Evolutionary conservation across 2,888 invertebrate species (phyloP), one percentile per base, ranked within the genome.

Genomic region (Orchesella flavescens): DNA sequence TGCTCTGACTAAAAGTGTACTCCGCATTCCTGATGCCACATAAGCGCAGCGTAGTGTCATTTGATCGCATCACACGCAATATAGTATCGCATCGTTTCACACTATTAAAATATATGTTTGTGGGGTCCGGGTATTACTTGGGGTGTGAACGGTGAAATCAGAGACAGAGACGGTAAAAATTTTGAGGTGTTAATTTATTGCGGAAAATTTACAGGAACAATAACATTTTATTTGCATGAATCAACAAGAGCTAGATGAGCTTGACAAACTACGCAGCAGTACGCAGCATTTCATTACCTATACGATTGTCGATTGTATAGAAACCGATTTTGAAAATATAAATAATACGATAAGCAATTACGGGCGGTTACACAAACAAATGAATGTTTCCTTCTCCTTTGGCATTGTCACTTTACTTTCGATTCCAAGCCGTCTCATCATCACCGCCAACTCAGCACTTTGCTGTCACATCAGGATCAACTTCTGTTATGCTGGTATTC

Each of bases 81-180:
- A 57, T n/a, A n/a, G n/a, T 21, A 59, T 9, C 21, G 4, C 19
- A 9, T 59, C 21, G 9, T 59, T 59, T 9, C n/a, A 61, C 5
- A 24, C 23, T 3, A 23, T 21, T 21, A 61, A 61, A 23, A 44
- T 17, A 46, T 12, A 44, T 10, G 46, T 44, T 66, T 66, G 43
- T n/a, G 63, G 9, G 63, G 66, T 44, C 66, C 17, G 59, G 2
- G 17, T 59, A 10, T 12, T 21, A 21, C 17, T 57, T 44, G 7
- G 44, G 44, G 44, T 44, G 44, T 44, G 7, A 7, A 44, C 12
- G 12, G 7, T 43, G 17, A 34, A 65, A 12, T 43, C 34, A 34
- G 15, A 43, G n/a, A 65, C 65, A 61, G 53, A 53, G 10, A 53
- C 53, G 17, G 34, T 44, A 66, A 66, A 66, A 66, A 66, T 66